Percentiles rank a stretch among this genome's conserved stretches.
Evolutionary conservation across 2,888 invertebrate species (phyloP).

Genomic region (Trypoxylon attenuatum): DNA sequence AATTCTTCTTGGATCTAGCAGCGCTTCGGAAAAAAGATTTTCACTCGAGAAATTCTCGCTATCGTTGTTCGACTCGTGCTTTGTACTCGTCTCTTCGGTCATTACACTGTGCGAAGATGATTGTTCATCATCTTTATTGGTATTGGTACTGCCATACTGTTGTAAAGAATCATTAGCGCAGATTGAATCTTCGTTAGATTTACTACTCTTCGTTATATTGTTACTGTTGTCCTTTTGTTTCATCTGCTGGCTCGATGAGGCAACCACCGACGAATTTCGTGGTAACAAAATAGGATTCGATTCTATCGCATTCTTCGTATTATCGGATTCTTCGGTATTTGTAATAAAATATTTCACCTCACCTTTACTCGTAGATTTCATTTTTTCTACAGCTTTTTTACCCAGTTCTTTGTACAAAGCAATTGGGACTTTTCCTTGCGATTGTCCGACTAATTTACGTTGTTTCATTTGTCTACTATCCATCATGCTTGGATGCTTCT

Average conservation of each 20-base stretch:
- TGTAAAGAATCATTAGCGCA: conserved; percentile 38
- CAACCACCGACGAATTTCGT: conserved; percentile 38
- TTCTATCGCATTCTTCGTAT: conserved; percentile 54
- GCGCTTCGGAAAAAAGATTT: conserved; percentile 53
- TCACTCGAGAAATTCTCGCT: conserved; percentile 53
- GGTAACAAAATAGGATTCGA: conserved; percentile 53
- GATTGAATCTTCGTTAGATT: conserved; percentile 43
- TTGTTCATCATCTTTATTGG: conserved; percentile 37
- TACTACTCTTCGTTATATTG: conserved; percentile 36
- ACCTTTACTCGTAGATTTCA: conserved; percentile 56
- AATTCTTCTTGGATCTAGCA: conserved; percentile 67
- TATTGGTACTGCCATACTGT: conserved; percentile 27
- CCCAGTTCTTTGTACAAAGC: conserved; percentile 43
- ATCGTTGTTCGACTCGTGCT: conserved; percentile 51
- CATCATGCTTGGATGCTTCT: conserved; percentile 49
- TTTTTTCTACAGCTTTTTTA: conserved; percentile 60
- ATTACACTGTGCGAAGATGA: conserved; percentile 30
- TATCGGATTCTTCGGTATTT: conserved; percentile 61
- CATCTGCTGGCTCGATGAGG: conserved; percentile 37
- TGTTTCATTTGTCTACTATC: conserved; percentile 42
- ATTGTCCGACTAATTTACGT: conserved; percentile 35
- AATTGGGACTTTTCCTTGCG: conserved; percentile 40
- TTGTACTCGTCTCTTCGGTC: conserved; percentile 34
- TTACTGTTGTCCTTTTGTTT: conserved; percentile 53
- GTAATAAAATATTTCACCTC: conserved; percentile 51